Percentiles rank a stretch among this genome's conserved stretches.
Evolutionary conservation across 2,888 invertebrate species (phyloP).

Genomic region (Dryobota labecula): DNA sequence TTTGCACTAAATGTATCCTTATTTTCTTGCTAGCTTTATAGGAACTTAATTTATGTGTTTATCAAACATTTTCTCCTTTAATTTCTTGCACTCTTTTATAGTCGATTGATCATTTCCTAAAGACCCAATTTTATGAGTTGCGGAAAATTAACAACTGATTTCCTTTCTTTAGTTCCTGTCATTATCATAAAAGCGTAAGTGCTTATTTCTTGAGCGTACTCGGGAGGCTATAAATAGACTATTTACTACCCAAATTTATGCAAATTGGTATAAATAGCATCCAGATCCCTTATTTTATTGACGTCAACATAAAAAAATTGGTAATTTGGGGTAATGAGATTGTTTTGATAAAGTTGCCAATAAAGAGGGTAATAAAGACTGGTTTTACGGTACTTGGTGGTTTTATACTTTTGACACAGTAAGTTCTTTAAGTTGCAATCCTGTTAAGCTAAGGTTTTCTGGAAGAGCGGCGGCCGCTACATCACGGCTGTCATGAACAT

Average conservation of each 20-base stretch:
- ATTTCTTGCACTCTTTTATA: conserved; percentile 1
- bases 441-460: not conserved
- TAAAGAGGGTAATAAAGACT: not conserved
- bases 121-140: conserved; percentile 39
- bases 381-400: not conserved
- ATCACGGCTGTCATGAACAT: not conserved
- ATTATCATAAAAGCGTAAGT: conserved; percentile 52
- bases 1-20: not conserved
- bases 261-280: conserved; percentile 59
- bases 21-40: not conserved
- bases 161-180: conserved; percentile 21
- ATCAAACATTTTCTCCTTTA: not conserved
- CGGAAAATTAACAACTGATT: conserved; percentile 36
- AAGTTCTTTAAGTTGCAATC: not conserved
- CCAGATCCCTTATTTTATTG: conserved; percentile 53
- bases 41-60: not conserved
- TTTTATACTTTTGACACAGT: not conserved
- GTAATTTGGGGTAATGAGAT: conserved; percentile 54
- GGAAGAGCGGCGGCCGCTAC: not conserved
- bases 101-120: conserved; percentile 28
- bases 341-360: conserved; percentile 27
- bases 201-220: conserved; percentile 23
- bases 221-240: conserved; percentile 34
- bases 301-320: conserved; percentile 51
- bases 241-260: conserved; percentile 57